Evolutionary conservation across 2,113 vertebrate genomes (phyloP), one percentile per base, ranked within the genome.

Genomic region (Burhinus bistriatus): DNA sequence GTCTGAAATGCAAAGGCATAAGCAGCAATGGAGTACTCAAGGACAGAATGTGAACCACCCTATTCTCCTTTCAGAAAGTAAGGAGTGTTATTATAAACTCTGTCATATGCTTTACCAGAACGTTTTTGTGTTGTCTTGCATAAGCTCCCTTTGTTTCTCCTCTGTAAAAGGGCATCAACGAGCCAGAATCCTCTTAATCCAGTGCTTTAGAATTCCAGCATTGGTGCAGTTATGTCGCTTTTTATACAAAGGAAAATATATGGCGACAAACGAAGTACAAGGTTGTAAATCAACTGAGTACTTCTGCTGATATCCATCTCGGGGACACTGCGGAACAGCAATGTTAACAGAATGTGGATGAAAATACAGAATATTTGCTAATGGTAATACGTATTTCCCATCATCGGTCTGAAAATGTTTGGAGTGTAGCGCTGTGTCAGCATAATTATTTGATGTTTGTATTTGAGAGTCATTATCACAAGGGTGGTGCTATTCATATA

Each of bases 201-300:
- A 83, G 40, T 16, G 47, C 26, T 94, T 93, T 81, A 79, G 18
- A 86, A 94, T 91, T 78, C 34, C 65, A 94, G 42, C 9, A 5
- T 87, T 89, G 40, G 8, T 72, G 52, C 49, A 83, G 77, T 70
- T 94, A 71, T 29, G 19, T 91, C 83, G 95, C 45, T 7, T 97
- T 98, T 96, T 89, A 94, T 94, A 95, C 59, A 90, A 97, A 94
- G 94, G 61, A 93, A 92, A 97, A 97, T 93, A 97, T 97, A 96
- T 85, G 47, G 47, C 0, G 6, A 92, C 86, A 96, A 97, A 96
- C 83, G 44, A 92, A 96, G 95, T 96, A 81, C 73, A 92, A 93
- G n/a, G 64, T 64, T 97, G 87, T 96, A 97, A 97, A 97, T 95
- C 80, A 97, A 96, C 83, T 85, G 79, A 69, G 25, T 70, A 85